These are phyloP conservation scores for Ganaspis sp. DNA, from an alignment of 1,140 invertebrate species.

Conservation along the genomic window DNA sequence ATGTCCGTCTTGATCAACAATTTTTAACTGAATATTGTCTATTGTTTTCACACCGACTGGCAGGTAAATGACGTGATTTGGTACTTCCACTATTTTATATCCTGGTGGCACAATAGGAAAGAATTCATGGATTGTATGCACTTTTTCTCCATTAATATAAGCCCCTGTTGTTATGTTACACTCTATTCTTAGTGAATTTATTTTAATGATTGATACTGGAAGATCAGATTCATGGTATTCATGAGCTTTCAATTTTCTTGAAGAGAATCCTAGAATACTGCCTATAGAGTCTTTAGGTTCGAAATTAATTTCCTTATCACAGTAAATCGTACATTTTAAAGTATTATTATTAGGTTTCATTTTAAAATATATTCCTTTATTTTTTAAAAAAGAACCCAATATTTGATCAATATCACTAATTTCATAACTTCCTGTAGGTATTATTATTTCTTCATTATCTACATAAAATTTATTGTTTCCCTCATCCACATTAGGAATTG, in stretches of 20 bases:
- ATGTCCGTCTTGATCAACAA: slow-evolving; percentile 57
- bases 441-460: background rate
- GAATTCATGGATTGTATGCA: slow-evolving; percentile 7
- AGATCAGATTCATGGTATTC: background rate
- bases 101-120: slow-evolving; percentile 42
- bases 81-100: slow-evolving; percentile 59
- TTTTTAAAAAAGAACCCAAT: background rate
- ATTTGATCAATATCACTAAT: background rate
- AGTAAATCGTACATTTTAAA: background rate
- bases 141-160: background rate
- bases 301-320: background rate
- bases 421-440: background rate
- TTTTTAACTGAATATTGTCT: slow-evolving; percentile 45
- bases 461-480: too few relatives aligned
- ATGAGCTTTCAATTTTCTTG: background rate
- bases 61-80: slow-evolving; percentile 63
- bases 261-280: background rate
- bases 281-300: background rate
- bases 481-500: background rate
- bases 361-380: background rate
- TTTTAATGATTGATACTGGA: slow-evolving; percentile 4
- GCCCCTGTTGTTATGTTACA: slow-evolving; percentile 11
- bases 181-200: slow-evolving; percentile 1
- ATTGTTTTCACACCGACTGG: slow-evolving; percentile 53
- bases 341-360: background rate